Base-by-base conservation (phyloP, 2,888 invertebrate genomes). In the Mesoligia furuncula region DNA sequence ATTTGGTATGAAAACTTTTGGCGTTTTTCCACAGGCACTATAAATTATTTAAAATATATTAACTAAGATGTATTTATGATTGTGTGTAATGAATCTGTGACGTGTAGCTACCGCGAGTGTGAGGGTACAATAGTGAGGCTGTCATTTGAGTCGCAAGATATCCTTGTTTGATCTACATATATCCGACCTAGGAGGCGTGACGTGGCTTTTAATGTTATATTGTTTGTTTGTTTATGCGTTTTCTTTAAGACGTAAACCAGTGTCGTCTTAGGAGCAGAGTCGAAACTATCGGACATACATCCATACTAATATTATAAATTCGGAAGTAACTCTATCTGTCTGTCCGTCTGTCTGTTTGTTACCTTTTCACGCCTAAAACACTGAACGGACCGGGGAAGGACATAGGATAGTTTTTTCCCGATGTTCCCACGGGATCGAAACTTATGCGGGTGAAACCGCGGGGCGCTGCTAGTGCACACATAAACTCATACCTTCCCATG, bases 81-180 rank as follows among this genome's bases (percentile, higher is more conserved):
- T 24, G 13, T 75, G 31, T 61, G 71, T 78, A 68, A 61, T 61
- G 17, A 69, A 61, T 42, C 11, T 54, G 61, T 54, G 61, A 77
- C 84, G 81, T 75, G 81, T 77, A 20, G 39, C 62, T 76, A 59
- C 45, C 72, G 68, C 77, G 79, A 78, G 66, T 66, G 77, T 73
- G 77, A 42, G 64, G 75, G 70, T 75, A 81, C 80, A 67, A 86
- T 72, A 73, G 77, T 78, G 76, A n/a, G 78, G 64, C 70, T 54
- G 77, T 64, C 72, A 84, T 68, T 71, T 69, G 68, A 82, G 78
- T 24, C 75, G 78, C 71, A 36, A 48, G 83, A 80, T 88, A 88
- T 87, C 87, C 87, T 87, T 76, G 74, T 82, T 80, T 80, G 77
- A 83, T 79, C 88, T 77, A 79, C 80, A 79, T 82, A 79, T 81